These are phyloP conservation scores for Hipparchia sbordonii DNA, from an alignment of 2,888 invertebrate species.

Conservation along the genomic window DNA sequence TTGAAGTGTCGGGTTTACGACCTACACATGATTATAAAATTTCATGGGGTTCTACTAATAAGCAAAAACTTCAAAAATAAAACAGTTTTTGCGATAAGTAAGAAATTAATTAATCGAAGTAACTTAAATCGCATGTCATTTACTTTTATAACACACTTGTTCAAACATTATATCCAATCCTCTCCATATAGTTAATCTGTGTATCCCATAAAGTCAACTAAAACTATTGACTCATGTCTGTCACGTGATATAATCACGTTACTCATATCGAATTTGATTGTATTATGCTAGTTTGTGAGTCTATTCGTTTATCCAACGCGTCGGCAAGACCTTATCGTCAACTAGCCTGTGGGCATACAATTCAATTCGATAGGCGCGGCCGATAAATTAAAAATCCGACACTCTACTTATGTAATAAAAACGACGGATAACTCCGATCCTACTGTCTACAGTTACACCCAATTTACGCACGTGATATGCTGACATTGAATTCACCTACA, in stretches of 20 bases:
- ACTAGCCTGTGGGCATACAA: slow-evolving; percentile 7
- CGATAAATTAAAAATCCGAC: slow-evolving; percentile 18
- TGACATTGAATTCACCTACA: slow-evolving; percentile 40
- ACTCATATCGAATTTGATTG: not conserved
- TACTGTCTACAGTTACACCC: not conserved
- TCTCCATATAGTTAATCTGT: too few relatives aligned
- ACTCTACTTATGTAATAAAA: slow-evolving; percentile 19
- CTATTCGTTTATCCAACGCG: slow-evolving; percentile 11
- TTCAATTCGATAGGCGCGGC: not conserved
- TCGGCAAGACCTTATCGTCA: not conserved
- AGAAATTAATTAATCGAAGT: too few relatives aligned
- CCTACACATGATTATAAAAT: too few relatives aligned
- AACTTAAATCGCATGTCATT: too few relatives aligned
- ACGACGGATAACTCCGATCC: not conserved
- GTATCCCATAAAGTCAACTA: not conserved
- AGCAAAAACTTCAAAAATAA: too few relatives aligned
- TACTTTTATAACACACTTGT: not conserved
- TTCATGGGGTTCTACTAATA: too few relatives aligned
- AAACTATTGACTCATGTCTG: not conserved
- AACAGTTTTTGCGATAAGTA: too few relatives aligned
- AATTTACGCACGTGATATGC: slow-evolving; percentile 27
- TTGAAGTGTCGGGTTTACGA: too few relatives aligned
- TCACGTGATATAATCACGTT: not conserved
- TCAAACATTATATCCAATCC: not conserved
- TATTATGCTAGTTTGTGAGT: not conserved